Conservation (phyloP, 2,888 invertebrate genomes). For the Chaetogeoica ovagalla region DNA sequence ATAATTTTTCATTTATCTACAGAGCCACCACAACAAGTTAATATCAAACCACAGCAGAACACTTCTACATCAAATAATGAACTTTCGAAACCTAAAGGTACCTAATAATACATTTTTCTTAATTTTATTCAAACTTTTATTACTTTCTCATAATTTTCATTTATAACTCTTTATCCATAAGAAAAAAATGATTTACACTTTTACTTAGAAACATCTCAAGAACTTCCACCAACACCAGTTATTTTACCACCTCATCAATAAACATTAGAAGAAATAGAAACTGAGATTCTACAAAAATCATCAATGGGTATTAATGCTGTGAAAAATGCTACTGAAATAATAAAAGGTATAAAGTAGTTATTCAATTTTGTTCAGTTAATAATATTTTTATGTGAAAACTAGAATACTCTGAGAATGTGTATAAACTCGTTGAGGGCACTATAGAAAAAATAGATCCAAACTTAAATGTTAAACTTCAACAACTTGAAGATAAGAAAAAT, state of each 20-base stretch:
- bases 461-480: slow-evolving; percentile 29
- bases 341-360: slow-evolving; percentile 26
- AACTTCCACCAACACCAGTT: not conserved
- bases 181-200: not conserved
- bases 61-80: slow-evolving; percentile 12
- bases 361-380: too few relatives aligned
- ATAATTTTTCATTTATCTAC: not conserved
- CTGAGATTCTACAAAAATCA: slow-evolving; percentile 33
- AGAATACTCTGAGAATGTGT: slow-evolving; percentile 34
- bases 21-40: slow-evolving; percentile 5
- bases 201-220: slow-evolving; percentile 14
- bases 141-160: too few relatives aligned
- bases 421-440: slow-evolving; percentile 22
- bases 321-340: slow-evolving; percentile 29
- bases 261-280: slow-evolving; percentile 42
- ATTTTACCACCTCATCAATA: slow-evolving; percentile 16
- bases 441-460: slow-evolving; percentile 36
- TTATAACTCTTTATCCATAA: too few relatives aligned
- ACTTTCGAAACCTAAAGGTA: not conserved
- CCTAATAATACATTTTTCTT: too few relatives aligned
- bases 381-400: slow-evolving; percentile 9
- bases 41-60: not conserved
- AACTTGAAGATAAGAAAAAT: slow-evolving; percentile 41
- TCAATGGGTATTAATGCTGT: slow-evolving; percentile 3
- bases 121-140: not conserved